Conservation (phyloP, 2,113 vertebrate species). For the Hemichromis elongatus region DNA sequence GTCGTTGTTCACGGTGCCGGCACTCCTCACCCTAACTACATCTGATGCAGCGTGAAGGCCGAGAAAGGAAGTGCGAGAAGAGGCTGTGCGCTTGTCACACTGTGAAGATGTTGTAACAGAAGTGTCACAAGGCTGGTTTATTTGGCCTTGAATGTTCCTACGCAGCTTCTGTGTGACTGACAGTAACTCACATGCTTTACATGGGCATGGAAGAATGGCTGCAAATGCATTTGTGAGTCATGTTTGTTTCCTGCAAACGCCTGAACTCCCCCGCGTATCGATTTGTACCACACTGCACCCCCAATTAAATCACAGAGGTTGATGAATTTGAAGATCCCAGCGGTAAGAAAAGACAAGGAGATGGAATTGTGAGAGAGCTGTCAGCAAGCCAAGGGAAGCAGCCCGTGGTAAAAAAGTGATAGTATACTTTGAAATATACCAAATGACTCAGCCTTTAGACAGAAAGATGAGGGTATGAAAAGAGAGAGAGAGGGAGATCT, state of each 20-base stretch:
- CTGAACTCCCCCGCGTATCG: conserved; percentile 31
- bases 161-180: conserved; percentile 23
- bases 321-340: conserved; percentile 24
- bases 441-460: conserved; percentile 7
- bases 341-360: not conserved
- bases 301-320: conserved; percentile 48
- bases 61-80: conserved; percentile 1
- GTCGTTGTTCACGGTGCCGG: conserved; percentile 30
- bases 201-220: conserved; percentile 27
- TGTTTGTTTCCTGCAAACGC: conserved; percentile 37
- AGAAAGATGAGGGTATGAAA: conserved; percentile 29
- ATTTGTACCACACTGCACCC: conserved; percentile 41
- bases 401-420: conserved; percentile 1
- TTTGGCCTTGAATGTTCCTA: conserved; percentile 42
- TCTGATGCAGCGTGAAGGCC: not conserved
- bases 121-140: conserved; percentile 52
- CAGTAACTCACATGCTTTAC: conserved; percentile 32
- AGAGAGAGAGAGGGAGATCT: conserved; percentile 41
- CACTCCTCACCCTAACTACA: conserved; percentile 12
- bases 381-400: not conserved
- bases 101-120: conserved; percentile 41
- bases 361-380: not conserved
- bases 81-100: conserved; percentile 4
- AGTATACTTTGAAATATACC: conserved; percentile 32
- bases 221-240: conserved; percentile 53